Evolutionary conservation across 2,113 vertebrate genomes (phyloP), one percentile per base, ranked within the genome.

Genomic region (Trematomus loennbergii): DNA sequence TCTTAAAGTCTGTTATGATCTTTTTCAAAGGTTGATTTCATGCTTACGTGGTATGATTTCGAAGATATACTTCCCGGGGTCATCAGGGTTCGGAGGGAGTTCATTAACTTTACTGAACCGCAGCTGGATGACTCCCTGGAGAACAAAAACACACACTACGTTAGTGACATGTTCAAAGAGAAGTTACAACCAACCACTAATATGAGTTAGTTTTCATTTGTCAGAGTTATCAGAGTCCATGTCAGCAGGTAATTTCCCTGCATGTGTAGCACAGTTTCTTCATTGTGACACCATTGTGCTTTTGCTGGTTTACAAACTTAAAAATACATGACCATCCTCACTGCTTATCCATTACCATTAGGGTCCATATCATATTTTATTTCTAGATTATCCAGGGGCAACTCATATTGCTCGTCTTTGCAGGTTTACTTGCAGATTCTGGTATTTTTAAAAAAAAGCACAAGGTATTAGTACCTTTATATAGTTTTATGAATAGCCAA

Each of bases 41-140:
- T 67, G 10, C 96, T 92, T 91, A 99, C 98, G 96, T 94, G 96
- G 97, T 81, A 96, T 91, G 75, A 99, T 96, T 89, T 99, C 97
- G 1, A 99, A 99, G 76, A 98, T 95, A 90, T 96, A 97, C 67
- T 96, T 98, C 48, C 96, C 97, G 0, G 93, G 93, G 49, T 99
- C 97, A 20, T 99, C 98, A 0, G 95, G 88, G 79, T 93, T 97
- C 1, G 81, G 83, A 46, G 95, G 91, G 8, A 97, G 89, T 87
- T 99, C 96, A 16, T 94, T 97, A 73, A 99, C 90, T 72, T 95
- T 95, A 84, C 96, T 95, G 75, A 96, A 96, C 46, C 95, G 95
- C 33, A 99, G 94, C 69, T 91, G 92, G 76, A 99, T 93, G 67
- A 82, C 95, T 11, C 98, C 97, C 98, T 99, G 79, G 16, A 89